phyloP scores from a whole-genome alignment of 53 echinoderm and acorn worm species.

The Apostichopus leukothele region DNA sequence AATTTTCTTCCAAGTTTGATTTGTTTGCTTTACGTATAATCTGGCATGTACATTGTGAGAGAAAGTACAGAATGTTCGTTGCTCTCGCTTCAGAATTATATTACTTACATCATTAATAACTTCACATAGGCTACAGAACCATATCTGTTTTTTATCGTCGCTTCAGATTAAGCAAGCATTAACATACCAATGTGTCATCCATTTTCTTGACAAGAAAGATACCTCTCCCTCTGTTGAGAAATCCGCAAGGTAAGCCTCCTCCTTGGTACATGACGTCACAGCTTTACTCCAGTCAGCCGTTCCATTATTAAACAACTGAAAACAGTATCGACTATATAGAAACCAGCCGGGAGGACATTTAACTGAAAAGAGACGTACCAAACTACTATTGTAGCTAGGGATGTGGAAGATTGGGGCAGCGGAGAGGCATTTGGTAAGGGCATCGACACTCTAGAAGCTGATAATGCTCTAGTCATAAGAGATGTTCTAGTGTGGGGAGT shows the following conservation, averaged over 20 bases:
- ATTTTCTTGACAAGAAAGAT: not conserved
- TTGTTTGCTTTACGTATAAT: not conserved
- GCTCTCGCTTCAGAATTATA: not conserved
- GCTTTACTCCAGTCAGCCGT: not conserved
- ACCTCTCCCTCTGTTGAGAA: not conserved
- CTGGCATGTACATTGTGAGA: not conserved
- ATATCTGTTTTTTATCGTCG: not conserved
- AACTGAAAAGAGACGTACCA: not conserved
- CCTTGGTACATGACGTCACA: not conserved
- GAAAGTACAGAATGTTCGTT: not conserved
- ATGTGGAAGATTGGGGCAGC: too few species aligned
- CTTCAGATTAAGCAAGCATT: not conserved
- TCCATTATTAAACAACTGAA: not conserved
- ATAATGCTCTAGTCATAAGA: too few species aligned
- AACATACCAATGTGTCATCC: not conserved
- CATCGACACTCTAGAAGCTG: too few species aligned
- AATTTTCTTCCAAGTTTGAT: too few species aligned
- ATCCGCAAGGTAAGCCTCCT: not conserved
- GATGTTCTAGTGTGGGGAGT: too few species aligned
- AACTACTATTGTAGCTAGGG: not conserved
- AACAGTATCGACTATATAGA: not conserved
- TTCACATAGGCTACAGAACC: not conserved
- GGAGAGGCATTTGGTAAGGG: too few species aligned
- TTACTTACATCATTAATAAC: not conserved
- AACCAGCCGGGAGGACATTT: slow-evolving; percentile 1